Conservation (phyloP, 2,888 invertebrate genomes). For the Lepidochitona cinerea region DNA sequence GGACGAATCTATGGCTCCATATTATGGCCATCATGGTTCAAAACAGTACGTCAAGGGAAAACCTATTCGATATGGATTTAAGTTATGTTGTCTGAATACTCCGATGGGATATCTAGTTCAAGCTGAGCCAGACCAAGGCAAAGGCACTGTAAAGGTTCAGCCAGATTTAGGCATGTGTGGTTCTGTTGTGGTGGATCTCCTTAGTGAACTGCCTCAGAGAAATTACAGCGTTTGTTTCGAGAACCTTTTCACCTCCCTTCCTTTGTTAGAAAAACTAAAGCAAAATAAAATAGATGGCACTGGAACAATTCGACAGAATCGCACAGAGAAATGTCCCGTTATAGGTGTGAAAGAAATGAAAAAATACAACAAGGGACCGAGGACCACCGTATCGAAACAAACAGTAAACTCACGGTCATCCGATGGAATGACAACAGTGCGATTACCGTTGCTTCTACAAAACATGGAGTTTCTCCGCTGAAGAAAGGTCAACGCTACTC, state of each 20-base stretch:
- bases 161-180: neutral
- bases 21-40: constrained; percentile 52
- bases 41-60: constrained; percentile 42
- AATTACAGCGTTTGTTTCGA: constrained; percentile 24
- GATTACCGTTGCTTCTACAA: constrained; percentile 14
- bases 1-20: constrained; percentile 66
- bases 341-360: constrained; percentile 3
- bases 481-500: constrained; percentile 9
- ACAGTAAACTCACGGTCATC: constrained; percentile 6
- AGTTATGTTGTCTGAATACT: constrained; percentile 30
- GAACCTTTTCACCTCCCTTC: constrained; percentile 22
- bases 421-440: constrained; percentile 20
- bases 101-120: constrained; percentile 25
- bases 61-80: constrained; percentile 44
- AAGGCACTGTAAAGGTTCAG: neutral
- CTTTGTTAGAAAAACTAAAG: constrained; percentile 15
- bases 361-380: neutral
- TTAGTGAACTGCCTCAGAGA: neutral
- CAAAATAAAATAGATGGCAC: constrained; percentile 7
- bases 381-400: neutral
- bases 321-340: constrained; percentile 9
- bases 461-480: neutral
- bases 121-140: constrained; percentile 23
- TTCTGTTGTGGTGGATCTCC: neutral
- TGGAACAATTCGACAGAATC: constrained; percentile 21